These are phyloP conservation scores for Automeris io DNA, from an alignment of 2,888 invertebrate species.

Conservation along the genomic window DNA sequence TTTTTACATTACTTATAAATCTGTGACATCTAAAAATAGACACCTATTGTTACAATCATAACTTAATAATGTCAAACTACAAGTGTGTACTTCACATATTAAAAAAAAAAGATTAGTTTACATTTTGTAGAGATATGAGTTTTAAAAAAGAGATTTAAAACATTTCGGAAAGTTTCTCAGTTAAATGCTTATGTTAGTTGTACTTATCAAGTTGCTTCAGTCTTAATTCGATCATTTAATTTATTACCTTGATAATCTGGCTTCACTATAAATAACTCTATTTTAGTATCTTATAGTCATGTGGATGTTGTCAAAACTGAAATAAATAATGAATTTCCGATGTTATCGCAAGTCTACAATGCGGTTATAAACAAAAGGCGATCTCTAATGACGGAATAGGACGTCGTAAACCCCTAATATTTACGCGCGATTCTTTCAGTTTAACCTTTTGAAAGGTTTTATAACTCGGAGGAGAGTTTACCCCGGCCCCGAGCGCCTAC, in stretches of 20 bases:
- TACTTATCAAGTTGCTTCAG: slow-evolving; percentile 66
- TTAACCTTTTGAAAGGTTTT: slow-evolving; percentile 66
- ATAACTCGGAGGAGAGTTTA: slow-evolving; percentile 54
- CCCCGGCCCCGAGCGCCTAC: slow-evolving; percentile 57
- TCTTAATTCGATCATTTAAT: slow-evolving; percentile 71
- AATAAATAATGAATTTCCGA: slow-evolving; percentile 70
- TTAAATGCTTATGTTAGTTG: too few species aligned
- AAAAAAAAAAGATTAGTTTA: slow-evolving; percentile 26
- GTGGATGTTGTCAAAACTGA: slow-evolving; percentile 66
- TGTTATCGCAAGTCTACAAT: slow-evolving; percentile 63
- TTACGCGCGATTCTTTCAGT: slow-evolving; percentile 68
- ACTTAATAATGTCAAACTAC: not conserved
- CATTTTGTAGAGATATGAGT: too few species aligned
- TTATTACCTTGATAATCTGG: slow-evolving; percentile 49
- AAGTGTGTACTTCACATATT: slow-evolving; percentile 11
- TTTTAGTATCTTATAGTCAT: slow-evolving; percentile 50
- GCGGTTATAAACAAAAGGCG: slow-evolving; percentile 67
- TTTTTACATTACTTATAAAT: not conserved
- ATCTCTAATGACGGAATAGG: slow-evolving; percentile 71
- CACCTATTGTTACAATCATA: too few species aligned
- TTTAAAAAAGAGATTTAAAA: too few species aligned
- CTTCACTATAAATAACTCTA: slow-evolving; percentile 67
- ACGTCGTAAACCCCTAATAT: slow-evolving; percentile 70
- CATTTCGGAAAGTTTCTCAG: too few species aligned
- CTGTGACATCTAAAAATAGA: not conserved